Evolutionary conservation across 2,113 vertebrate genomes (phyloP).

Genomic region (Brachypteracias leptosomus): DNA sequence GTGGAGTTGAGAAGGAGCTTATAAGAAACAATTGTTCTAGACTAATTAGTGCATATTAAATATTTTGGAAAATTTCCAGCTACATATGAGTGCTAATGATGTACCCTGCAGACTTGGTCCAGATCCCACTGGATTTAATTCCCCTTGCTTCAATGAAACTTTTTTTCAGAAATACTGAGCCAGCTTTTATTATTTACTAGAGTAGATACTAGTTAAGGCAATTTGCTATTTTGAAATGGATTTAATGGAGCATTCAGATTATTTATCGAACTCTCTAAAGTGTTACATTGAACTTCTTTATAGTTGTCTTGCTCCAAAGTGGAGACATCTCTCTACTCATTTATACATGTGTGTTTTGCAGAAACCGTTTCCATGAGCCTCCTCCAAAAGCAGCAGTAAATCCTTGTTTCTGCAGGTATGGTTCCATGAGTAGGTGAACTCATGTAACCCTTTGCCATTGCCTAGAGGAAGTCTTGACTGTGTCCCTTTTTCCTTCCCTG

Average conservation of each 20-base stretch:
- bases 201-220: neutral
- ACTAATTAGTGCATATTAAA: neutral
- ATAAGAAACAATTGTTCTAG: neutral
- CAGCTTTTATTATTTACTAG: neutral
- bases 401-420: neutral
- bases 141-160: neutral
- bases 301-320: neutral
- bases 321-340: neutral
- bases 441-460: neutral
- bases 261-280: neutral
- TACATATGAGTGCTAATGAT: neutral
- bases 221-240: neutral
- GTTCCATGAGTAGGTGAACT: neutral
- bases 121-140: neutral
- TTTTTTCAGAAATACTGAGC: neutral
- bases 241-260: slow-evolving; percentile 19
- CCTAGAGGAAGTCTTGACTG: neutral
- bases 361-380: neutral
- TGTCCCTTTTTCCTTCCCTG: neutral
- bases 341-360: neutral
- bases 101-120: neutral
- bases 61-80: neutral
- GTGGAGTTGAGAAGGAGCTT: neutral
- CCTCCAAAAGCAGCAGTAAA: neutral
- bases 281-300: neutral